These are phyloP conservation scores for Chaetodon trifascialis DNA, from an alignment of 2,113 vertebrate genomes.

Conservation along the genomic window DNA sequence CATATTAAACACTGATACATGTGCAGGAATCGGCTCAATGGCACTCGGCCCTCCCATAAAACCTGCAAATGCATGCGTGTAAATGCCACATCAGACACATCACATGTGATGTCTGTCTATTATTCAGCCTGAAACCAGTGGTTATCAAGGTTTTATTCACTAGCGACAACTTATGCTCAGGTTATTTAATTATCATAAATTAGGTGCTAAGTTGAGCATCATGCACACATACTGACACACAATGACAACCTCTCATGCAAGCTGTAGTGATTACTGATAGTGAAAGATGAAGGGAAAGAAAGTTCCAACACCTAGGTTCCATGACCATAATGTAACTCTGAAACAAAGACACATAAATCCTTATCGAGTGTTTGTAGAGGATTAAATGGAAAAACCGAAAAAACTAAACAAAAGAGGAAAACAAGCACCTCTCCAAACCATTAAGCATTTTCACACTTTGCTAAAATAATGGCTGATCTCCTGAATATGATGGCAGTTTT, in stretches of 20 bases:
- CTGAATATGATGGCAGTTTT: conserved; percentile 43
- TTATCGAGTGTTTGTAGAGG: conserved; percentile 6
- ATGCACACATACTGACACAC: not conserved
- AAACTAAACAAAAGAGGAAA: conserved; percentile 33
- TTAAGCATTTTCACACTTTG: conserved; percentile 23
- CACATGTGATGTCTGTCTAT: not conserved
- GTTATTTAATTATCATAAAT: conserved; percentile 8
- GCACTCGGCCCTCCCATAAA: conserved; percentile 22
- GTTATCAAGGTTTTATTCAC: not conserved
- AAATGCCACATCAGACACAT: conserved; percentile 4
- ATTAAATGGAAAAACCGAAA: conserved; percentile 11
- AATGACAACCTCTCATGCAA: not conserved
- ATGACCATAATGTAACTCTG: not conserved
- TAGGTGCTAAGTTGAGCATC: not conserved
- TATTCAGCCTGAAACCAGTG: conserved; percentile 4
- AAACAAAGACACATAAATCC: conserved; percentile 1
- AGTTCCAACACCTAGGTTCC: not conserved
- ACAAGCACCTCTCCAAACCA: conserved; percentile 36
- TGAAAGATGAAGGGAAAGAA: not conserved
- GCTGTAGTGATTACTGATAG: too few relatives aligned
- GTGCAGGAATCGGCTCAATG: conserved; percentile 34
- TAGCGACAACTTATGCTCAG: not conserved
- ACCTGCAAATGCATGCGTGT: conserved; percentile 10
- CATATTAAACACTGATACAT: conserved; percentile 75
- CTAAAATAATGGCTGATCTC: conserved; percentile 28